Base-by-base conservation (phyloP, 2,888 invertebrate genomes). In the Neoscelio sp. region DNA sequence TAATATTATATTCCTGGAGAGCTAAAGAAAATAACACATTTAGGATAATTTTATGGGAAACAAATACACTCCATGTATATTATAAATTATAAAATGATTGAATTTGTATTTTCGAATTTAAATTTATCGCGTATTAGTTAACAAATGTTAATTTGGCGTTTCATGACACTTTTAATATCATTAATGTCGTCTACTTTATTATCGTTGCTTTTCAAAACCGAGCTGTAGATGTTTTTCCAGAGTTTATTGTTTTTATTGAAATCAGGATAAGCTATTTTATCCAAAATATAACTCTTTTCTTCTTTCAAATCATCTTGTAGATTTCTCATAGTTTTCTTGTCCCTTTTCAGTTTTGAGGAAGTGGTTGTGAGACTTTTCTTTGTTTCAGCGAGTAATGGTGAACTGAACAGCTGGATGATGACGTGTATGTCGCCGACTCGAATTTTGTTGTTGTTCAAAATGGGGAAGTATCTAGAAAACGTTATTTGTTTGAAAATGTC, bases 361-460 rank as follows among this genome's bases (percentile, higher is more conserved):
- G 35, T 46, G 15, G 6, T 54, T 1, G 23, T 15, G 12, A 80
- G 52, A 18, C 54, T 17, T 35, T 71, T 81, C 1, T 68, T 50
- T 15, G 52, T 28, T 33, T 80, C 44, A n/a, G 28, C 15, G 2
- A 3, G 78, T 0, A 75, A 38, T 18, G 75, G 75, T 23, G 67
- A 75, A 50, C 42, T 75, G 13, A 52, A 73, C 28, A 52, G 52
- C 77, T 46, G 78, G 65, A 90, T 85, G 20, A 80, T 79, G 40
- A 90, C 85, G 44, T 86, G 87, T 65, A 90, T 65, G 44, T 90
- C 89, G 5, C 90, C 90, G 20, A 89, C 82, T 81, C 85, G 85
- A 23, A 73, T 82, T 20, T 86, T 86, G 65, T 80, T 83, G 15
- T 84, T 82, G 76, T 84, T 87, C 38, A 88, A 48, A 52, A 90